These are phyloP conservation scores for Geococcyx californianus DNA, from an alignment of 2,113 vertebrate species.

Conservation along the genomic window DNA sequence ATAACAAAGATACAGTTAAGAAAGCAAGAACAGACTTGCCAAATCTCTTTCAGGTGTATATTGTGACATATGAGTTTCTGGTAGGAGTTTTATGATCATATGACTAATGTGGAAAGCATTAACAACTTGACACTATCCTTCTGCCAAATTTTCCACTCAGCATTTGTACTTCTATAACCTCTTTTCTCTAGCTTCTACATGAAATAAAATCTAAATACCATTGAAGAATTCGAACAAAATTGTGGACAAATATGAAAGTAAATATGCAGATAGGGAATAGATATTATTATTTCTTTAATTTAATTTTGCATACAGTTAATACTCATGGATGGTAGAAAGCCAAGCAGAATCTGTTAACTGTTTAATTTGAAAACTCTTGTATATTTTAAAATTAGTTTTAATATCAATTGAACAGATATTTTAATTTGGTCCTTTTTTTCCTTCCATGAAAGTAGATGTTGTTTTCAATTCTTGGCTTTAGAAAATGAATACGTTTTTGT, in stretches of 20 bases:
- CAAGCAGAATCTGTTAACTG: not conserved
- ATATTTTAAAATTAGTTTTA: not conserved
- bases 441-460: not conserved
- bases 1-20: not conserved
- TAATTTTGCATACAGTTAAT: not conserved
- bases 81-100: not conserved
- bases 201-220: not conserved
- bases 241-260: not conserved
- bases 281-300: not conserved
- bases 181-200: not conserved
- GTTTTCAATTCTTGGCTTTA: not conserved
- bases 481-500: not conserved
- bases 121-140: not conserved
- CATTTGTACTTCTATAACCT: not conserved
- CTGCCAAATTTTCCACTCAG: conserved; percentile 7
- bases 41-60: not conserved
- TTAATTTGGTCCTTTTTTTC: not conserved
- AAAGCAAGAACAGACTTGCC: not conserved
- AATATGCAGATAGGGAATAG: not conserved
- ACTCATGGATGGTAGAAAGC: not conserved
- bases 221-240: not conserved
- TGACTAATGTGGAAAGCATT: conserved; percentile 27
- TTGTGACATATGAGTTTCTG: not conserved
- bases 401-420: not conserved
- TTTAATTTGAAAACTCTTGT: not conserved